Base-by-base conservation (phyloP, 2,797 vertebrate genomes). In the Microctenopoma stevenorrisi region DNA sequence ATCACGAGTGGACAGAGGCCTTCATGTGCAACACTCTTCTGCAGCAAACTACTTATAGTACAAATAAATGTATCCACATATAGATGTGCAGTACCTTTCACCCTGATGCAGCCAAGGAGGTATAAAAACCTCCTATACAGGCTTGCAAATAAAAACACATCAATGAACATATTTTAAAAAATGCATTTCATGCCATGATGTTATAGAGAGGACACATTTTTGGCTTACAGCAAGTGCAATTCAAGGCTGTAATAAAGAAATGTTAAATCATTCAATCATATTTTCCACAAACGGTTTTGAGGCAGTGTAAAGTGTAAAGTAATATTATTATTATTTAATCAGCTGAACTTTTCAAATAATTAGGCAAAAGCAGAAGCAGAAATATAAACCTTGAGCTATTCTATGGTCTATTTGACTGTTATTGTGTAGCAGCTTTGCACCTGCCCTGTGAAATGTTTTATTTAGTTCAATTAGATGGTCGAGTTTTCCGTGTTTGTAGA, bases 381-480 rank as follows among this genome's bases (percentile, higher is more conserved):
- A 38, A 22, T 38, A 46, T 40, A 37, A 30, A 16, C 7, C 16
- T 37, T 43, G 6, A 5, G 4, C 12, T 42, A 14, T 42, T 14
- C 15, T 14, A 43, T 43, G 4, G 42, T 43, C 15, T 16, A 16
- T 40, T 40, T 40, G 38, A 40, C 14, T 40, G 38, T 13, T 14
- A 53, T 35, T 73, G 64, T 46, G 15, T 8, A 22, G 64, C 66
- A 25, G 47, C 61, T 78, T 64, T 74, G 68, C 48, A 44, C 50
- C 69, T 72, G 73, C 68, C 58, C 48, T 72, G 59, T 52, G 70
- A 83, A 74, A 42, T 38, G 53, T 79, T 78, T 79, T 25, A 83
- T 81, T 81, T 68, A 60, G 82, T 86, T 79, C 67, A 89, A 86
- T 87, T 82, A 85, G 53, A 40, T 51, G 74, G 61, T 51, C 46